Evolutionary conservation across 2,888 invertebrate genomes (phyloP), one percentile per base, ranked within the genome.

Genomic region (Hipparchia semele): DNA sequence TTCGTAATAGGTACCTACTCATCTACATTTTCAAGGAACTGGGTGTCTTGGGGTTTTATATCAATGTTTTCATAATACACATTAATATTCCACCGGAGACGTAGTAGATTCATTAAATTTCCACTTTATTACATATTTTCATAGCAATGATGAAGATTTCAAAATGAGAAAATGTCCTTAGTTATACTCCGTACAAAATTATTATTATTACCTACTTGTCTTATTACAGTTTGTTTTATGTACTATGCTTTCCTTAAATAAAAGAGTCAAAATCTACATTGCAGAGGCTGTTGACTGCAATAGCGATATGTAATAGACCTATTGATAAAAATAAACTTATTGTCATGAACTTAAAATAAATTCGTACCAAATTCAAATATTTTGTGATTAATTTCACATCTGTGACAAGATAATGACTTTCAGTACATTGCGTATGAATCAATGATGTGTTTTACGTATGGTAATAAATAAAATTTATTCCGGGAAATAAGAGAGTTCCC

Each of bases 101-200:
- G 49, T 65, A 65, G 49, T 51, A 53, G 51, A 65, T 13, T 65
- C 51, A 65, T 65, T 65, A 65, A 64, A 64, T 64, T 64, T 49
- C 64, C 51, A 23, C 64, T 65, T 65, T 65, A 65, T 65, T 65
- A 65, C 64, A 51, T 51, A 23, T 65, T 65, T 51, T 5, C 51
- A 65, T 51, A 23, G 64, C n/a, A 64, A 64, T 64, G 51, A 51
- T 65, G 64, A 51, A 65, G n/a, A 65, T 13, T 64, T 49, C n/a
- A 39, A 60, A 60, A 60, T 45, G 45, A 61, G 46, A 61, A 61
- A 61, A 45, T 46, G 46, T 61, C 7, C 45, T 7, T 61, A 45
- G 7, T 61, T 4, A 2, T 61, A 61, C 46, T 61, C 6, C 45
- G 61, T n/a, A 61, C n/a, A 61, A 39, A 61, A 61, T 45, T 6